A percentile compares a stretch with the other conserved stretches of the same genome.
Conservation (phyloP, 2,888 invertebrate genomes). For the Macropis europaea region DNA sequence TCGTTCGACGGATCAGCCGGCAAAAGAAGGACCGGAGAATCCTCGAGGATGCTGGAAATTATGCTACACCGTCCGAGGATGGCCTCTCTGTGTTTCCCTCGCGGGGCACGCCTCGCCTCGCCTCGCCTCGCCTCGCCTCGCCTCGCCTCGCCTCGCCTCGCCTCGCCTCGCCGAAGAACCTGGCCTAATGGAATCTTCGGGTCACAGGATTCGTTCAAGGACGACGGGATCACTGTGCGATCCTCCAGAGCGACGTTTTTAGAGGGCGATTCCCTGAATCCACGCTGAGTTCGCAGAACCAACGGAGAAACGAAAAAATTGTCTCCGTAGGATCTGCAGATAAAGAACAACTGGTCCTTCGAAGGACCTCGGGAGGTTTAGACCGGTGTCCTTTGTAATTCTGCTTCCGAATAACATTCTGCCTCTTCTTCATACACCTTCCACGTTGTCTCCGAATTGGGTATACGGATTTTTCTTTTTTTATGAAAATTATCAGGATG, state of each 20-base stretch:
- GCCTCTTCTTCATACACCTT: too few relatives aligned
- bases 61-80: constrained; percentile 7
- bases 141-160: constrained; percentile 20
- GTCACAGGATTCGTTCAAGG: constrained; percentile 44
- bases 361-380: too few relatives aligned
- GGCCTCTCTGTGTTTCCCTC: background rate
- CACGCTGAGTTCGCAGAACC: too few relatives aligned
- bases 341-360: too few relatives aligned
- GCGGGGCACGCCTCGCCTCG: constrained; percentile 17
- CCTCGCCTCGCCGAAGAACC: background rate
- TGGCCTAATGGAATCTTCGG: constrained; percentile 42
- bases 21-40: constrained; percentile 11
- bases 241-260: background rate
- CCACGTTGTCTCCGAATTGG: too few relatives aligned
- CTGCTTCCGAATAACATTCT: too few relatives aligned
- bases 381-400: too few relatives aligned
- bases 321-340: too few relatives aligned
- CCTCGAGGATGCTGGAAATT: constrained; percentile 33
- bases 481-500: too few relatives aligned
- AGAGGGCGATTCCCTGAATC: background rate
- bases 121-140: background rate
- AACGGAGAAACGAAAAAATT: too few relatives aligned
- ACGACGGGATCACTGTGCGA: constrained; percentile 14
- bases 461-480: too few relatives aligned
- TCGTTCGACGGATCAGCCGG: constrained; percentile 20